Base-by-base conservation (phyloP, 92 coral and sea anemone species). In the Hydrozoanthus gracilis region DNA sequence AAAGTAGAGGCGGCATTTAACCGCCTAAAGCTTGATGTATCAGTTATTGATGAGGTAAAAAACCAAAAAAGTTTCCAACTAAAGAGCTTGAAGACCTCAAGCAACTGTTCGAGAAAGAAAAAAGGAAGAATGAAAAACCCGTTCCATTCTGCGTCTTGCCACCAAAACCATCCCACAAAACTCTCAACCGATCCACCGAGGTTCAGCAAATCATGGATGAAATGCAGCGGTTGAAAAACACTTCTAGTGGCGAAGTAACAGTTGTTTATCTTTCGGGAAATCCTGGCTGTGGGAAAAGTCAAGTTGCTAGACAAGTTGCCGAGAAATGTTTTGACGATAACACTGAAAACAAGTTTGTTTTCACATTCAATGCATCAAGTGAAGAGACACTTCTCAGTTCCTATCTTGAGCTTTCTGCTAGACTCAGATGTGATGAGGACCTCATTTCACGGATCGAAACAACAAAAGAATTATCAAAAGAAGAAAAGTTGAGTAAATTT, bases 331-430 rank as follows among this genome's bases (percentile, higher is more conserved):
- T 78, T 44, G 77, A 47, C 35, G 83, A 61, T 8, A 52, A 12
- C 11, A 65, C 49, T 20, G 51, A 86, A 10, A 35, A 49, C 10
- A 18, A 64, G 7, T 86, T 79, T 66, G 87, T 89, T 15, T 85
- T 90, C 76, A 90, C 92, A n/a, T 15, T 90, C 14, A 80, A 82
- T 50, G 92, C 89, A 4, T 67, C 76, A 86, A 80, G 47, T 47
- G 60, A 8, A 8, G 84, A 86, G 35, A 46, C 90, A 5, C 87
- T 90, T 51, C 64, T 90, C 9, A 77, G 79, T n/a, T 90, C 92
- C 4, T 90, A 90, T 39, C 17, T 72, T 15, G 61, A 39, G 44
- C 69, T 90, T 27, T 84, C 93, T 11, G 79, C 78, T 12, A 77
- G 44, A 10, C 60, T 87, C 0, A 82, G 54, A n/a, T 90, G 93